Conservation (phyloP, 1,140 invertebrate genomes). For the Palaemon carinicauda region DNA sequence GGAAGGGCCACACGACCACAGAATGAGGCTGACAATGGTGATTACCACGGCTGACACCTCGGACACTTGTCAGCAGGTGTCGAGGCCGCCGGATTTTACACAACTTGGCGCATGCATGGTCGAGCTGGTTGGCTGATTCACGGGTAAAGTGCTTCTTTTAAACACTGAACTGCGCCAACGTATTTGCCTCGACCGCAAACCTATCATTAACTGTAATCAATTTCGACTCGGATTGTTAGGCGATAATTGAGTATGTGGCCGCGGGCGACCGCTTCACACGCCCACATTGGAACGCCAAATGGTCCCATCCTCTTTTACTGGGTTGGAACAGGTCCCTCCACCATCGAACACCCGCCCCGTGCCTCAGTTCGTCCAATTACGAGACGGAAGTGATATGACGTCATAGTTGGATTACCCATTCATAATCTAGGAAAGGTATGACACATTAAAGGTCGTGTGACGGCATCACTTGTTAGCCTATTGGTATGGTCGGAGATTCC, state of each 20-base stretch:
- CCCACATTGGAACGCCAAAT: not conserved
- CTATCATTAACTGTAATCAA: slow-evolving; percentile 55
- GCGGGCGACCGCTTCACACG: slow-evolving; percentile 5
- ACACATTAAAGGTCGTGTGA: no score
- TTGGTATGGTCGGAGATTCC: no score
- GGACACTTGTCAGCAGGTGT: slow-evolving; percentile 47
- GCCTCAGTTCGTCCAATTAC: no score
- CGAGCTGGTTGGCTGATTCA: slow-evolving; percentile 36
- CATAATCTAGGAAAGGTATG: no score
- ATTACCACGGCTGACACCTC: slow-evolving; percentile 10
- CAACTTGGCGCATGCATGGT: slow-evolving; percentile 37
- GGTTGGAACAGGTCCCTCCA: not conserved
- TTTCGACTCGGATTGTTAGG: slow-evolving; percentile 56
- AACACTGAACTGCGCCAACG: slow-evolving; percentile 54
- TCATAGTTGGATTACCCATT: no score
- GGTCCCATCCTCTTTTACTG: not conserved
- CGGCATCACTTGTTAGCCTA: no score
- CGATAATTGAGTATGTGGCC: slow-evolving; percentile 56
- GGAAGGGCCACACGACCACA: not conserved
- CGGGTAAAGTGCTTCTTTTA: slow-evolving; percentile 52
- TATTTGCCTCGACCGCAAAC: slow-evolving; percentile 50
- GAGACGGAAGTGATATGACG: no score
- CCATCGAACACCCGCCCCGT: not conserved
- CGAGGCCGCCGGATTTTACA: slow-evolving; percentile 36
- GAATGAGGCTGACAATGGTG: slow-evolving; percentile 23